Evolutionary conservation across 2,888 invertebrate genomes (phyloP), one percentile per base, ranked within the genome.

Genomic region (Ochropleura plecta): DNA sequence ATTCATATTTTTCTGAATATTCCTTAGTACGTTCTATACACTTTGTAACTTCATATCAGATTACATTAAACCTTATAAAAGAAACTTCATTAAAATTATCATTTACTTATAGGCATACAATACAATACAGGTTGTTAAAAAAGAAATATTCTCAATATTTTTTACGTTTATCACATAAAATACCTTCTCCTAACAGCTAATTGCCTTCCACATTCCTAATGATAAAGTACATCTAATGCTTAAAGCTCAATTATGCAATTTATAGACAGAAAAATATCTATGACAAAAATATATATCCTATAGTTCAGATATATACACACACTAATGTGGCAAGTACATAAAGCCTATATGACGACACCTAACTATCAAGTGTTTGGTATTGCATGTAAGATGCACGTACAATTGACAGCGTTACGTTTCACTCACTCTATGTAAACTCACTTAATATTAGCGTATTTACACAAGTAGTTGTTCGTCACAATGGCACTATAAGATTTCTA

Each of bases 211-310:
- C 79, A 85, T 84, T 72, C 87, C 90, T 91, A 91, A 88, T 88
- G 88, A 89, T 88, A 88, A 82, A 84, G 84, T 90, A 91, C 84
- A 86, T 30, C 90, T 91, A 92, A 91, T 76, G 89, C 93, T 94
- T 95, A 95, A 89, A 91, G 84, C 94, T 95, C 95, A 93, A 96
- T 95, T 95, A 95, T 95, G 95, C 94, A 93, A 89, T 93, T 92
- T 91, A 93, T 91, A 88, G 91, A 93, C 93, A 93, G 90, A 81
- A 93, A 92, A 93, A 94, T 93, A 94, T 92, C 90, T 91, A 92
- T 92, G 92, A 94, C 91, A 94, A 93, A 94, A 92, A 94, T 93
- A 94, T 93, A 88, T 90, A 86, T 91, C 88, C 87, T 88, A 90
- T 88, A 88, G 73, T 81, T 87, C 89, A 88, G 88, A 87, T 88